Evolutionary conservation across 2,888 invertebrate species (phyloP).

Genomic region (Epinotia demarniana): DNA sequence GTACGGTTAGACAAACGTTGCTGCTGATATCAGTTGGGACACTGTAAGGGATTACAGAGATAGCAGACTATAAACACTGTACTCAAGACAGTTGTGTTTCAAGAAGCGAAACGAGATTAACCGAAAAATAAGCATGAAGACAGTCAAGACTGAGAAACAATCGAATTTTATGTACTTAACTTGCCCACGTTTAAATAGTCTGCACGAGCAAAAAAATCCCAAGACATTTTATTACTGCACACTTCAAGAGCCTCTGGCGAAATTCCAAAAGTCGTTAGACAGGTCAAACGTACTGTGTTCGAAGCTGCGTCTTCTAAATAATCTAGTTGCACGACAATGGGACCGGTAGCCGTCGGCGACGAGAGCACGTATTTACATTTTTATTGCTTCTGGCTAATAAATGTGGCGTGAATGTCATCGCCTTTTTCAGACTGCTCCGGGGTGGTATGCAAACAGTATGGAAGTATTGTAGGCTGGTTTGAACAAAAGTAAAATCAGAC

Average conservation of each 20-base stretch:
- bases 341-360: conserved; percentile 64
- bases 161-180: conserved; percentile 12
- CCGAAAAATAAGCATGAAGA: neutral
- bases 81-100: neutral
- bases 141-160: conserved; percentile 5
- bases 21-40: neutral
- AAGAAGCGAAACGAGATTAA: neutral
- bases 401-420: conserved; percentile 48
- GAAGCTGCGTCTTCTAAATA: conserved; percentile 26
- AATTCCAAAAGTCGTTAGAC: conserved; percentile 29
- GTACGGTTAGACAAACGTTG: too few relatives aligned
- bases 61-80: neutral
- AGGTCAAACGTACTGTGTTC: conserved; percentile 17
- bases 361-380: conserved; percentile 68
- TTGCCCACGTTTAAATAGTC: conserved; percentile 7
- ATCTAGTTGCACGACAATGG: conserved; percentile 54
- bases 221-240: conserved; percentile 10
- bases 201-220: conserved; percentile 10
- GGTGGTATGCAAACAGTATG: conserved; percentile 12
- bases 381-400: conserved; percentile 63
- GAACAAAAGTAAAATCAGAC: conserved; percentile 1
- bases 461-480: conserved; percentile 1
- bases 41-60: neutral
- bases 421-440: conserved; percentile 33
- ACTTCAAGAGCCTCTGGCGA: conserved; percentile 23